These are phyloP conservation scores for Lucinisca nassula DNA, from an alignment of 2,888 invertebrate genomes.

Conservation along the genomic window DNA sequence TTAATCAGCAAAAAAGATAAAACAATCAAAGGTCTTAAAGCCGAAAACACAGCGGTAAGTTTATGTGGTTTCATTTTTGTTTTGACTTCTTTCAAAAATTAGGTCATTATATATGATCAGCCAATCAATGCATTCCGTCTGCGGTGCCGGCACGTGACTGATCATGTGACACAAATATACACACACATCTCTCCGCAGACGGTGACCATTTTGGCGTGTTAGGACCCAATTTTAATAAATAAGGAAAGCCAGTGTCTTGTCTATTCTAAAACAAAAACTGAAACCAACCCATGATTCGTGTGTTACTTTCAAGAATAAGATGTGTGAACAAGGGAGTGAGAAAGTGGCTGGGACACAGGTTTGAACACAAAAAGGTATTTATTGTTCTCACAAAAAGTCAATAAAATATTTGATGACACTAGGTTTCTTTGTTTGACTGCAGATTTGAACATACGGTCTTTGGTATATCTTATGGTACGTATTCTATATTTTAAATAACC, in stretches of 20 bases:
- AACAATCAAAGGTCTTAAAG: constrained; percentile 91
- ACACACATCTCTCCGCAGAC: too few species aligned
- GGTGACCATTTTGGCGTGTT: neutral
- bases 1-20: constrained; percentile 94
- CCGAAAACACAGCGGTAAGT: constrained; percentile 93
- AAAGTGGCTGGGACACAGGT: neutral
- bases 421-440: neutral
- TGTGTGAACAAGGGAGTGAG: neutral
- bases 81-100: neutral
- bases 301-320: neutral
- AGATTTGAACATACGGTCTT: too few species aligned
- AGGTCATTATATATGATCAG: neutral
- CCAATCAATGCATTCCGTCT: constrained; percentile 5
- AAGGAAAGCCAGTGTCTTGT: too few species aligned
- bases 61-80: neutral
- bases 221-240: too few species aligned
- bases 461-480: too few species aligned
- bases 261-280: too few species aligned
- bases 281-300: too few species aligned
- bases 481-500: too few species aligned
- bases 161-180: constrained; percentile 27
- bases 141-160: constrained; percentile 59
- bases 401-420: neutral
- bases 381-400: neutral
- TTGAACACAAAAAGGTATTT: neutral